Conservation (phyloP, 2,888 invertebrate genomes). For the Celastrina argiolus region DNA sequence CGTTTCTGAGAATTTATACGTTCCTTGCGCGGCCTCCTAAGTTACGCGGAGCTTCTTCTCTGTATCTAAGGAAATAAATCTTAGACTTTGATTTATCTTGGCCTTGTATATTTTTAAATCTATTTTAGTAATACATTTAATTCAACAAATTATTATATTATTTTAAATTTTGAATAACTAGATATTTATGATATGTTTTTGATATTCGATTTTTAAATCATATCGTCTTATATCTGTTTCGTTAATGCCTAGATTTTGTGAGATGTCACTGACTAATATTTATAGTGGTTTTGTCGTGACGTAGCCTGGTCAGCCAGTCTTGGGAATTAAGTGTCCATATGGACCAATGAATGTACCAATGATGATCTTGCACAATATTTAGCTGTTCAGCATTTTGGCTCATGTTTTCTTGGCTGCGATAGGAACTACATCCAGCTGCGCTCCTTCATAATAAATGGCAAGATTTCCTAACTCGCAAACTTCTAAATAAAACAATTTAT, state of each 20-base stretch:
- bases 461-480: slow-evolving; percentile 33
- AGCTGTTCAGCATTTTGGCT: background rate
- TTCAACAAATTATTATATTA: too few relatives aligned
- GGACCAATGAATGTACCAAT: background rate
- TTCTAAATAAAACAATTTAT: slow-evolving; percentile 75
- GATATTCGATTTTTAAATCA: too few relatives aligned
- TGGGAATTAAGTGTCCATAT: too few relatives aligned
- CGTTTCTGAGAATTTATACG: background rate
- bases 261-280: too few relatives aligned
- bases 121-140: background rate
- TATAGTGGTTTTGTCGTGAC: too few relatives aligned
- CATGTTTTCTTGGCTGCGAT: background rate
- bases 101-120: background rate
- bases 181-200: too few relatives aligned
- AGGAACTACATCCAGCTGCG: slow-evolving; percentile 22
- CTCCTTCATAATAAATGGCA: slow-evolving; percentile 32
- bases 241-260: too few relatives aligned
- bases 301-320: too few relatives aligned
- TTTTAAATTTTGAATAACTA: too few relatives aligned
- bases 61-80: background rate
- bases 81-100: background rate
- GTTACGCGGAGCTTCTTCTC: background rate
- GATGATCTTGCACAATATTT: background rate
- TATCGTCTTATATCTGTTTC: too few relatives aligned
- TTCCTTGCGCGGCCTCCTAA: background rate